A percentile compares a stretch with the other conserved stretches of the same genome.
phyloP scores from a whole-genome alignment of 1,140 invertebrate species.

The Hyphantria cunea region DNA sequence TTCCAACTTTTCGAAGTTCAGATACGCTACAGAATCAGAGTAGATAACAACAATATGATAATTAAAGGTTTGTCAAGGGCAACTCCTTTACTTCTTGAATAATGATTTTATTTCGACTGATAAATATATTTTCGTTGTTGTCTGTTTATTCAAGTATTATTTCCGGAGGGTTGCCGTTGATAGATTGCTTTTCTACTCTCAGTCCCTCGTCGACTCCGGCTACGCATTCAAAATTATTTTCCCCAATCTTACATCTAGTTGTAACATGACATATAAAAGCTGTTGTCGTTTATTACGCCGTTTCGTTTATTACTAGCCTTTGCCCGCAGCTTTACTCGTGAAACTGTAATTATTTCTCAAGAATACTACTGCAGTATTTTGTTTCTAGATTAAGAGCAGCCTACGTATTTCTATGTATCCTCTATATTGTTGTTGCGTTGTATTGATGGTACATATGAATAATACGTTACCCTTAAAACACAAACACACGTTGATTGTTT shows the following conservation, averaged over 20 bases:
- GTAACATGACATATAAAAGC: slow-evolving; percentile 34
- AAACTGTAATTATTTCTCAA: no score
- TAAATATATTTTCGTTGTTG: slow-evolving; percentile 40
- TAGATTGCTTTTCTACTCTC: slow-evolving; percentile 54
- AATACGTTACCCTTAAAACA: no score
- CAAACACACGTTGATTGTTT: no score
- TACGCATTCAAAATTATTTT: slow-evolving; percentile 48
- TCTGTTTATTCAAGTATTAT: slow-evolving; percentile 60
- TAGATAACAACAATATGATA: no score
- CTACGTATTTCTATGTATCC: no score
- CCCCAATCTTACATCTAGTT: slow-evolving; percentile 47
- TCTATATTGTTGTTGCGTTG: no score
- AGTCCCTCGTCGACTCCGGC: slow-evolving; percentile 34
- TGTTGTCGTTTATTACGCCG: slow-evolving; percentile 31
- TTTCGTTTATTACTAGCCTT: slow-evolving; percentile 29
- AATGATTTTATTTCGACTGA: slow-evolving; percentile 38
- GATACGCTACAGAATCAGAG: no score
- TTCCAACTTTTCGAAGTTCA: no score
- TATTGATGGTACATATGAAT: no score
- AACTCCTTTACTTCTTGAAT: slow-evolving; percentile 34
- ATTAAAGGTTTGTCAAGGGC: slow-evolving; percentile 35
- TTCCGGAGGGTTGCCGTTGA: slow-evolving; percentile 52
- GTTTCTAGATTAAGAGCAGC: no score
- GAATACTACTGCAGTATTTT: no score
- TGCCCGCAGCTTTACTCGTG: slow-evolving; percentile 2